A percentile compares a stretch with the other conserved stretches of the same genome.
These are phyloP conservation scores for Pteropus rufus DNA, from an alignment of 2,797 vertebrate genomes.

Conservation along the genomic window DNA sequence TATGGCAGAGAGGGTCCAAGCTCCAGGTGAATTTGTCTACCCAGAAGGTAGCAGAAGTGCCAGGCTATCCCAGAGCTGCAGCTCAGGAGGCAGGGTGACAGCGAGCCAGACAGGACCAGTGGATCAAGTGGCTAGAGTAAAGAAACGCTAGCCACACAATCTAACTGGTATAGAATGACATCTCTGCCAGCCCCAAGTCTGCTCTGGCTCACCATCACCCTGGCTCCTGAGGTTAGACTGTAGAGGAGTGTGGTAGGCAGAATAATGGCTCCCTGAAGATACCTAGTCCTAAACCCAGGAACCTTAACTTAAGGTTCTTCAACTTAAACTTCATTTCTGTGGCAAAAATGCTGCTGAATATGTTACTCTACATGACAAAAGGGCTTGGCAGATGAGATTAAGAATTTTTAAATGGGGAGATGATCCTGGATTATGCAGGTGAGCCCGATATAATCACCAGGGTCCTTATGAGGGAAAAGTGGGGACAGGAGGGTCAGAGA, in stretches of 20 bases:
- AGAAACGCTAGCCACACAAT: background rate
- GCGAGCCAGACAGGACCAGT: rapidly evolving
- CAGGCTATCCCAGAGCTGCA: background rate
- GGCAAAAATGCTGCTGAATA: background rate
- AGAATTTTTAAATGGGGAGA: background rate
- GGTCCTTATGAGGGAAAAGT: background rate
- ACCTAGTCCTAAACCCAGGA: background rate
- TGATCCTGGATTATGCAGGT: background rate
- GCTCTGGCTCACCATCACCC: background rate
- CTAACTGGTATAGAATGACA: background rate
- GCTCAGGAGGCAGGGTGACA: background rate
- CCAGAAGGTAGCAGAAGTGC: background rate
- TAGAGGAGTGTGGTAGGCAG: rapidly evolving
- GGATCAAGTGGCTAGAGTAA: too few species aligned
- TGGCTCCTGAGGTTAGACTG: background rate
- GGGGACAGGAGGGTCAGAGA: background rate
- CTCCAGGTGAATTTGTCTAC: background rate
- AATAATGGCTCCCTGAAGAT: background rate
- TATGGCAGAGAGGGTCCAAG: background rate
- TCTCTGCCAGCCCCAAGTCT: rapidly evolving
- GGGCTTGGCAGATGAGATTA: background rate
- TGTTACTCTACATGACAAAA: background rate
- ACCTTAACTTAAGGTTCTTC: too few species aligned
- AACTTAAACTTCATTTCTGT: too few species aligned
- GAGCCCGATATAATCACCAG: background rate